Base-by-base conservation (phyloP, 2,113 vertebrate genomes). In the Odontophorus gujanensis region DNA sequence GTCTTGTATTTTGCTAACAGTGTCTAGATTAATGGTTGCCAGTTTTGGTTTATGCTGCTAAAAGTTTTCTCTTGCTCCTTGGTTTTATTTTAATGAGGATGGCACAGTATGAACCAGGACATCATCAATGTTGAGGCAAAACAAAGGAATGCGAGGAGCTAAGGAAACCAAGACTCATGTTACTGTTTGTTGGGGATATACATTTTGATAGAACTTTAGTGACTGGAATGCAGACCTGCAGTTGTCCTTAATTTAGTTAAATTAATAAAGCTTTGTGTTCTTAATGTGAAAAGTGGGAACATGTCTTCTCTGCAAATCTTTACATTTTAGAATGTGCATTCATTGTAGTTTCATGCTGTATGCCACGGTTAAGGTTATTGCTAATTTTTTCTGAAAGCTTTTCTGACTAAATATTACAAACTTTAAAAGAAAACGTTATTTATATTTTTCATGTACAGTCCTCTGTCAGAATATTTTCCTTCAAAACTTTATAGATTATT, bases 31-130 rank as follows among this genome's bases (percentile, higher is more conserved):
- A 42, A 57, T 1, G 0, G 57, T 6, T 82, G 82, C 50, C 62
- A 76, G n/a, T 66, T 94, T 91, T 80, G 6, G 76, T 85, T 81
- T 82, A 73, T 69, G 71, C 81, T 94, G 71, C 71, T 94, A 24
- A 81, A 78, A 30, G 76, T 62, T 50, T 79, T 10, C 2, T 75
- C 38, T 66, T 12, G 6, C 65, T 93, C 74, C 55, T 94, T 92
- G 28, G 14, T 87, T 90, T 85, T 58, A 48, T 61, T 83, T 55
- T 48, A 77, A 24, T 53, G 22, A 92, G 66, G 63, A 76, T 86
- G 72, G 74, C 59, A 61, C 55, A 92, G 48, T 21, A 73, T 45
- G 45, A 69, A 72, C 76, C 14, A 79, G 11, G 36, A 87, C 24
- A 22, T 93, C 71, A 25, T 48, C 61, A 86, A 47, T 50, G 22